phyloP scores from a whole-genome alignment of 1,140 invertebrate species.

The Triops cancriformis region DNA sequence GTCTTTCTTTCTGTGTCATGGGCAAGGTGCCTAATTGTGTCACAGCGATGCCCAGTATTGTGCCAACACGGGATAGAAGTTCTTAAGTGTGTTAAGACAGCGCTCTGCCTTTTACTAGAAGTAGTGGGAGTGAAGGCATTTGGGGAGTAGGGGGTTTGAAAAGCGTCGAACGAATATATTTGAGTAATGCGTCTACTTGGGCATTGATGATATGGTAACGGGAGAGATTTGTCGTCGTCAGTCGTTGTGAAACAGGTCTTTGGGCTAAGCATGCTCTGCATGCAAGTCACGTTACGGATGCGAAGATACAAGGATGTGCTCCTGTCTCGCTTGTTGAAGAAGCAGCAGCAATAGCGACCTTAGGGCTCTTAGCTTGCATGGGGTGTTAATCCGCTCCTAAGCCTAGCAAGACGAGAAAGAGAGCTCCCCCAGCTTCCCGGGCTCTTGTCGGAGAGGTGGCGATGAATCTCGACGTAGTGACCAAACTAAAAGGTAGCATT shows the following conservation, averaged over 20 bases:
- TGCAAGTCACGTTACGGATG: conserved; percentile 3
- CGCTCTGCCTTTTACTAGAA: neutral
- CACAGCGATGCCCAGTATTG: too few relatives aligned
- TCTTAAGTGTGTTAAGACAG: too few relatives aligned
- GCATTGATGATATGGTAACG: neutral
- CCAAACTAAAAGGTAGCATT: neutral
- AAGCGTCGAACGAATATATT: neutral
- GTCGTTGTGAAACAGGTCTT: neutral
- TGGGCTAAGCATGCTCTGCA: neutral
- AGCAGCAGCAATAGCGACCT: neutral
- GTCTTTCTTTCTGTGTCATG: too few relatives aligned
- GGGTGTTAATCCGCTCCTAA: conserved; percentile 9
- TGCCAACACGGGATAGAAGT: too few relatives aligned
- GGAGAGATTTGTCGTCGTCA: neutral
- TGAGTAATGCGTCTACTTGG: neutral
- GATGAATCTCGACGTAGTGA: neutral
- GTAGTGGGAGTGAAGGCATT: neutral
- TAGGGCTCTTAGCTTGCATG: neutral
- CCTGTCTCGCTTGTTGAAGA: neutral
- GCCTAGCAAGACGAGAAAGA: conserved; percentile 1
- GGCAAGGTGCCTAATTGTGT: too few relatives aligned
- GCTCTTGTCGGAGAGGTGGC: neutral
- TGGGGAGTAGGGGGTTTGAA: neutral
- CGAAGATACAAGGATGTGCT: neutral
- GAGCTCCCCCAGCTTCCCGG: neutral